Conservation (phyloP, 2,797 vertebrate species). For the Brotula barbata region DNA sequence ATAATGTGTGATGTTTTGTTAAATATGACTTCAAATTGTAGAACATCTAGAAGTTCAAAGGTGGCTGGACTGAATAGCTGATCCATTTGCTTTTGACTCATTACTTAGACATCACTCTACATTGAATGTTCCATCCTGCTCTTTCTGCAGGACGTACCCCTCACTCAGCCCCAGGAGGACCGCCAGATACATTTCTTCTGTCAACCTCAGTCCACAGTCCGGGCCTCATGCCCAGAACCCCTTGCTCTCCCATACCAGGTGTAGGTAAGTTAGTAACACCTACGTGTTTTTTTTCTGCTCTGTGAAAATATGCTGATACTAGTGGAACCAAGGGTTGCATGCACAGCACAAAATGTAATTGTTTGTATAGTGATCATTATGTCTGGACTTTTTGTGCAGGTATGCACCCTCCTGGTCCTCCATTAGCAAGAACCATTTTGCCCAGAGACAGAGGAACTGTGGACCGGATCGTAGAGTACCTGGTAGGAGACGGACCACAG, state of each 20-base stretch:
- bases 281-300: neutral
- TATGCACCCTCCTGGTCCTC: conserved; percentile 92
- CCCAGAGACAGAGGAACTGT: conserved; percentile 89
- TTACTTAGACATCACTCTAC: too few species aligned
- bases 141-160: conserved; percentile 69
- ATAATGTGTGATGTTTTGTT: neutral
- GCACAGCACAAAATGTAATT: neutral
- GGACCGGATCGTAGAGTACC: conserved; percentile 94
- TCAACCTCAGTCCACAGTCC: conserved; percentile 65
- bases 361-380: neutral
- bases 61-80: neutral
- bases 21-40: too few species aligned
- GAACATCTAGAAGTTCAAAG: conserved; percentile 2
- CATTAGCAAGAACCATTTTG: conserved; percentile 90
- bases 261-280: conserved; percentile 81
- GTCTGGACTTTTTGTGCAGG: conserved; percentile 71
- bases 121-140: conserved; percentile 33
- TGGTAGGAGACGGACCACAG: conserved; percentile 96
- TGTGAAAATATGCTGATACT: too few species aligned
- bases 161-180: conserved; percentile 85
- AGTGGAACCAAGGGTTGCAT: too few species aligned
- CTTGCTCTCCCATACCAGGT: conserved; percentile 86
- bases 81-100: too few species aligned
- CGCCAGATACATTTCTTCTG: conserved; percentile 79
- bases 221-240: conserved; percentile 79